These are phyloP conservation scores for Apostichopus leukothele DNA, from an alignment of 53 echinoderm and acorn worm species.

Conservation along the genomic window DNA sequence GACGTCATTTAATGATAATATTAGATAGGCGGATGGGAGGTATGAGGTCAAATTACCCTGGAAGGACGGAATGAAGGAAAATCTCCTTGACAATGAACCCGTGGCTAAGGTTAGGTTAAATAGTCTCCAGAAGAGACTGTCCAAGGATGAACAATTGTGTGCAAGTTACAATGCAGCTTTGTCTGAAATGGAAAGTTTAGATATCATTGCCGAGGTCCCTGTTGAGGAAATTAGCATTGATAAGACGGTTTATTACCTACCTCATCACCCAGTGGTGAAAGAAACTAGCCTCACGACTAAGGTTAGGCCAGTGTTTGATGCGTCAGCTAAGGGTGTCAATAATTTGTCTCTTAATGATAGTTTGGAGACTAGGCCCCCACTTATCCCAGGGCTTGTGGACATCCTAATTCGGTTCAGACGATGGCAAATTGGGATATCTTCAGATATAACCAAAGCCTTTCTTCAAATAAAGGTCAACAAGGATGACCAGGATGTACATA, in stretches of 20 bases:
- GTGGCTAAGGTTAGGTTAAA: conserved; percentile 25
- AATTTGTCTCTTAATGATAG: conserved; percentile 33
- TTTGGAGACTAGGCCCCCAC: conserved; percentile 23
- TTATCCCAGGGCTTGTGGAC: conserved; percentile 13
- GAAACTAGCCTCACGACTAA: conserved; percentile 35
- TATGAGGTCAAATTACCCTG: conserved; percentile 39
- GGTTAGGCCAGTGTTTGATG: conserved; percentile 42
- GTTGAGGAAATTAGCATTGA: not conserved
- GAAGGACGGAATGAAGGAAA: conserved; percentile 34
- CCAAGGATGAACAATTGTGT: conserved; percentile 33
- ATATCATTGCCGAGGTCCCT: conserved; percentile 19
- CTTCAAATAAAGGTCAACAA: conserved; percentile 24
- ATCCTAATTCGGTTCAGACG: conserved; percentile 43
- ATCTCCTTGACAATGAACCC: not conserved
- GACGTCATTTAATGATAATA: conserved; percentile 44
- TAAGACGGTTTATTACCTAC: not conserved
- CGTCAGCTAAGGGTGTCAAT: conserved; percentile 40
- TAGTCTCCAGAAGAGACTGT: conserved; percentile 25
- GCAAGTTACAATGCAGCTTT: conserved; percentile 27
- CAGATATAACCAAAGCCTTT: conserved; percentile 49
- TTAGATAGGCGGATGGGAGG: conserved; percentile 20
- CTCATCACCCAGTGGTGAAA: conserved; percentile 41
- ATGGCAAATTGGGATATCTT: conserved; percentile 28
- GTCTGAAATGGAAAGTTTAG: conserved; percentile 29
- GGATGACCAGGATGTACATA: conserved; percentile 45